A percentile compares a stretch with the other conserved stretches of the same genome.
Evolutionary conservation across 2,888 invertebrate species (phyloP).

Genomic region (Conchocele bisecta): DNA sequence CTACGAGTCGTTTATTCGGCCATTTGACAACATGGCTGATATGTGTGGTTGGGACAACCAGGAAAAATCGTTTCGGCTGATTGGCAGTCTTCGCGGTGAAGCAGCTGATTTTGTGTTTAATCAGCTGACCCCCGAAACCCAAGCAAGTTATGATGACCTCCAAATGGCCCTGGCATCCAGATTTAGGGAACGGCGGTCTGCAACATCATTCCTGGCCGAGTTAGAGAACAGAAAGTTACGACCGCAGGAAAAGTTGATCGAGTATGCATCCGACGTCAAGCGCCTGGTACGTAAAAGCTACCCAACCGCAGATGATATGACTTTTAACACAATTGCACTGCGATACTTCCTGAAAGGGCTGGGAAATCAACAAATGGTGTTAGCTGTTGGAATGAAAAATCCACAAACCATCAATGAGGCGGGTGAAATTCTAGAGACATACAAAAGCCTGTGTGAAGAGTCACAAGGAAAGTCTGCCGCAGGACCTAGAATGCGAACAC

Average conservation of each 20-base stretch:
- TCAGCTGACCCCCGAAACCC: too few species aligned
- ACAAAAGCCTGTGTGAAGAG: slow-evolving; percentile 36
- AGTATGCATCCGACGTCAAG: slow-evolving; percentile 36
- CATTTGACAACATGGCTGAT: too few species aligned
- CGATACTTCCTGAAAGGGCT: slow-evolving; percentile 38
- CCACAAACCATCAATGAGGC: slow-evolving; percentile 42
- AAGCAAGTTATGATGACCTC: too few species aligned
- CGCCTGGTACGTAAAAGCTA: slow-evolving; percentile 22
- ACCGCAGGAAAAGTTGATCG: slow-evolving; percentile 15
- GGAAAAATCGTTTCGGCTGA: too few species aligned
- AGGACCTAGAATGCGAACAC: too few species aligned
- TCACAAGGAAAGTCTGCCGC: too few species aligned
- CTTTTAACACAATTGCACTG: slow-evolving; percentile 27
- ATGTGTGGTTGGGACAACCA: too few species aligned
- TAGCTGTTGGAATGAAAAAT: slow-evolving; percentile 38
- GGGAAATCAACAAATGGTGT: slow-evolving; percentile 17
- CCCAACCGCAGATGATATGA: slow-evolving; percentile 25
- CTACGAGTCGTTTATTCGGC: too few species aligned
- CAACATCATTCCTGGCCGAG: slow-evolving; percentile 21
- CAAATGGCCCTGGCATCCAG: slow-evolving; percentile 24
- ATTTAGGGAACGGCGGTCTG: slow-evolving; percentile 21
- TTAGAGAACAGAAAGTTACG: slow-evolving; percentile 30
- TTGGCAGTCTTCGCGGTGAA: too few species aligned
- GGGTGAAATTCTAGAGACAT: slow-evolving; percentile 27
- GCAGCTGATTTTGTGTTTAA: too few species aligned